Evolutionary conservation across 1,140 invertebrate genomes (phyloP), one percentile per base, ranked within the genome.

Genomic region (Ditylenchus dipsaci): DNA sequence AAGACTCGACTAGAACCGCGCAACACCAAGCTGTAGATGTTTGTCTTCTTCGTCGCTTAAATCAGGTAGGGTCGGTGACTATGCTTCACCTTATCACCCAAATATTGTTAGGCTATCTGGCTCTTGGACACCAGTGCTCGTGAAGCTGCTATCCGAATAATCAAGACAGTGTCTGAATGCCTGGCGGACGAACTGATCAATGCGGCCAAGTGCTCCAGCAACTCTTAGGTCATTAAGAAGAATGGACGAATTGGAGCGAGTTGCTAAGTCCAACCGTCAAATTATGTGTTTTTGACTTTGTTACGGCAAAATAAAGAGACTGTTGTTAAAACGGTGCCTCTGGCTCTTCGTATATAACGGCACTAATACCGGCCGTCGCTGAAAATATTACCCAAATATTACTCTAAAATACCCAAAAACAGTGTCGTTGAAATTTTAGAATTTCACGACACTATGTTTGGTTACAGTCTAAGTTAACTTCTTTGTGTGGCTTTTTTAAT

Each of bases 221-320:
- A 98, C 87, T 96, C 93, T 47, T 98, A 98, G 83, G 95, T 95
- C 72, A 98, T 99, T 85, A 99, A 99, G 87, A 98, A 98, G 88
- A 99, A 98, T n/a, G 86, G 96, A 99, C 85, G 96, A 99, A 88
- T 88, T 99, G 84, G 96, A 99, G 87, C 91, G 96, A 89, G 96
- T 99, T 75, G 96, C 95, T 82, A 98, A 99, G 86, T 97, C 94
- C 84, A 99, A 99, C 88, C 91, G 95, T 91, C 98, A 97, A 95
- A 38, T n/a, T n/a, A n/a, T n/a, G n/a, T n/a, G n/a, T n/a, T 38
- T 5, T 38, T 38, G 3, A 5, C 11, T 38, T 38, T 11, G 33
- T 38, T 38, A 5, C 33, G 11, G 33, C n/a, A n/a, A 38, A 38
- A 38, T 38, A 38, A 38, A 38, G 11, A 38, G 11, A 5, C 3